phyloP scores from a whole-genome alignment of 2,888 invertebrate species.

The Andricus curvator region DNA sequence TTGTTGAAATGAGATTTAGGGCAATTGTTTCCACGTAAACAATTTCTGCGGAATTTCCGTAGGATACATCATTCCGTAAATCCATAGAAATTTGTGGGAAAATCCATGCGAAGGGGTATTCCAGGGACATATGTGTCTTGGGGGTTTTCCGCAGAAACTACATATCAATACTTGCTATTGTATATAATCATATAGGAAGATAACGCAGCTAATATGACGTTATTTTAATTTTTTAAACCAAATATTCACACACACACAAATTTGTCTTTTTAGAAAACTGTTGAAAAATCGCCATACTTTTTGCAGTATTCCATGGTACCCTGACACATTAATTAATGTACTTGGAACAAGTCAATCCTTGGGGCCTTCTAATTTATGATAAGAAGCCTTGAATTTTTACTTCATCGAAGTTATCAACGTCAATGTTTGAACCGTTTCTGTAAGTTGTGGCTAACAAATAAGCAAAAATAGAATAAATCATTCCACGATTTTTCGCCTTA shows the following conservation, averaged over 20 bases:
- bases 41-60: not conserved
- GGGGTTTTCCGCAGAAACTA: not conserved
- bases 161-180: not conserved
- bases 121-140: not conserved
- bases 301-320: too few species aligned
- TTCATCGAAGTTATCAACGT: not conserved
- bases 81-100: slow-evolving; percentile 9
- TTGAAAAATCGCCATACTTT: too few species aligned
- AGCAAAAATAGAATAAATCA: not conserved
- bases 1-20: not conserved
- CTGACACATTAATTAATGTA: too few species aligned
- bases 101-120: not conserved
- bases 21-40: not conserved
- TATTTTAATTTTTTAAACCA: too few species aligned
- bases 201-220: too few species aligned
- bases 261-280: too few species aligned
- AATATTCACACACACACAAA: too few species aligned
- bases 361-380: not conserved
- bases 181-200: not conserved
- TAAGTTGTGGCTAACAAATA: not conserved
- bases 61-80: not conserved
- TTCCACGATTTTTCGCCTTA: not conserved
- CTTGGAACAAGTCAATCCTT: too few species aligned
- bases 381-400: not conserved
- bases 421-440: not conserved